Evolutionary conservation across 2,797 vertebrate species (phyloP).

Genomic region (Protosalanx chinensis): DNA sequence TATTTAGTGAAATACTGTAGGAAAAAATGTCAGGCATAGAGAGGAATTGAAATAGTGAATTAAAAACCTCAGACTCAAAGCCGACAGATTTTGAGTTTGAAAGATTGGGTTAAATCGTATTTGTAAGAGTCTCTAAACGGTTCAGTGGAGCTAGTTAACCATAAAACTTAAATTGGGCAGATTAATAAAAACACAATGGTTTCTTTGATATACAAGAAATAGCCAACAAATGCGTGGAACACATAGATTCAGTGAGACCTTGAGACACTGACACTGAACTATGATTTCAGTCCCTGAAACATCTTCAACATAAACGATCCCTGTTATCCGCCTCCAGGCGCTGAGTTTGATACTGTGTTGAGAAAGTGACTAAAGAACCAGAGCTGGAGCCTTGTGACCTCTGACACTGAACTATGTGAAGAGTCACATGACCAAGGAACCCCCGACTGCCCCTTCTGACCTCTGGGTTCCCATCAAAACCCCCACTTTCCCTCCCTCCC

Average conservation of each 20-base stretch:
- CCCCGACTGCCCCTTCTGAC: not conserved
- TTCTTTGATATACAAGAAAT: conserved; percentile 36
- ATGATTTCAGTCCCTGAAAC: conserved; percentile 10
- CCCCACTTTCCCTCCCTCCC: not conserved
- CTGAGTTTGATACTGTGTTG: not conserved
- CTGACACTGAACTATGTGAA: not conserved
- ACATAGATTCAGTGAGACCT: not conserved
- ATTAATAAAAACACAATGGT: conserved; percentile 16
- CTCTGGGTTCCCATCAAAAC: not conserved
- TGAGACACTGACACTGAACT: too few relatives aligned
- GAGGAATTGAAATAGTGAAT: conserved; percentile 39
- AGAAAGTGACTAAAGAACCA: not conserved
- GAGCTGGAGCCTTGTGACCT: not conserved
- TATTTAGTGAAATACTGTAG: conserved; percentile 70
- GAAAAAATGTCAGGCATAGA: conserved; percentile 68
- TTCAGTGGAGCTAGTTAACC: conserved; percentile 25
- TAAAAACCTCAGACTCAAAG: conserved; percentile 36
- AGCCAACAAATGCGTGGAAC: conserved; percentile 17
- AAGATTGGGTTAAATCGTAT: conserved; percentile 32
- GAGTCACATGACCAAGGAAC: not conserved
- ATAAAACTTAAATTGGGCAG: conserved; percentile 34
- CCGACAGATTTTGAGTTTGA: conserved; percentile 44
- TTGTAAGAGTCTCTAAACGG: conserved; percentile 6
- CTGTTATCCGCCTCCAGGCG: not conserved
- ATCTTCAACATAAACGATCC: not conserved